A percentile compares a stretch with the other conserved stretches of the same genome.
Conservation (phyloP, 1,140 invertebrate species). For the Periplaneta americana region DNA sequence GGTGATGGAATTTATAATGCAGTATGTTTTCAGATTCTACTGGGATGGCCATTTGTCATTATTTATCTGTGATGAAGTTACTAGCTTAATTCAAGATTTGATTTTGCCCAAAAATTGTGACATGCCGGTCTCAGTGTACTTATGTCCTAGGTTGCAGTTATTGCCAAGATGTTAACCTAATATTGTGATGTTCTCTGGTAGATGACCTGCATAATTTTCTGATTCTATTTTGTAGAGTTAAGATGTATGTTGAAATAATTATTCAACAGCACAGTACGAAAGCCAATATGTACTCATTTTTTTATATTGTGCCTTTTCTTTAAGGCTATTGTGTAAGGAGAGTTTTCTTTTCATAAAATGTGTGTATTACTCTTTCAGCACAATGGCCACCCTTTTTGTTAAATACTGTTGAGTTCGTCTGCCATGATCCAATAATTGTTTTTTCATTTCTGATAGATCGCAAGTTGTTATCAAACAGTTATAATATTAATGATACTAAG, state of each 20-base stretch:
- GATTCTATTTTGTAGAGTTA: not conserved
- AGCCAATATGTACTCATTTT: not conserved
- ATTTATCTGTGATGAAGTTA: not conserved
- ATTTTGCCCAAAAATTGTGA: not conserved
- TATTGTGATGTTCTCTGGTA: not conserved
- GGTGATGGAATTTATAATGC: not conserved
- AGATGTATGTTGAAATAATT: too few species aligned
- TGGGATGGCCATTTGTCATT: not conserved
- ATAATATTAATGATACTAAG: too few species aligned
- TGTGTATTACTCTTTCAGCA: not conserved
- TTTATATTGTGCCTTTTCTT: not conserved
- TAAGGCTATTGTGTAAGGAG: too few species aligned
- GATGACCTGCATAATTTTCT: not conserved
- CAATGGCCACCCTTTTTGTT: not conserved
- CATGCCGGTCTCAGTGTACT: too few species aligned
- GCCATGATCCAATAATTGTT: not conserved
- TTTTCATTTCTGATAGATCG: not conserved
- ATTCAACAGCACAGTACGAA: not conserved
- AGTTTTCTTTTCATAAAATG: too few species aligned
- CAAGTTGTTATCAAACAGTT: not conserved
- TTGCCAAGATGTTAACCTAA: not conserved
- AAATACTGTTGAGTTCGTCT: not conserved
- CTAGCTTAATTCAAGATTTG: not conserved
- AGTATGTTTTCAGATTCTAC: not conserved
- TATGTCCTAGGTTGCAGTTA: too few species aligned